Evolutionary conservation across 2,797 vertebrate genomes (phyloP).

Genomic region (Acanthis flammea): DNA sequence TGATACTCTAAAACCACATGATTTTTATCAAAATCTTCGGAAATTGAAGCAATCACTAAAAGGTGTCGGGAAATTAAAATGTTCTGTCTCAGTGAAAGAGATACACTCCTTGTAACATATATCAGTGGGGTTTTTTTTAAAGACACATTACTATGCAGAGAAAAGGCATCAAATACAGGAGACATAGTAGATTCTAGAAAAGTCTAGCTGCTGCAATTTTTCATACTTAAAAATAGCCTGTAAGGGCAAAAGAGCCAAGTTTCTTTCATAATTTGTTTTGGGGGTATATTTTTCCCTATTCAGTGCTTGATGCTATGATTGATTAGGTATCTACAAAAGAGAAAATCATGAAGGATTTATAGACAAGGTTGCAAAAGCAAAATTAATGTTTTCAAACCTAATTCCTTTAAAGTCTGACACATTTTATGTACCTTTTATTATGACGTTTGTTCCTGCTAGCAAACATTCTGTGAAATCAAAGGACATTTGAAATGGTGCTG

Average conservation of each 20-base stretch:
- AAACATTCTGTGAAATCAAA: background rate
- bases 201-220: constrained; percentile 71
- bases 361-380: background rate
- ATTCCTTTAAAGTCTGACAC: background rate
- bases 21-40: constrained; percentile 95
- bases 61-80: constrained; percentile 91
- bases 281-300: background rate
- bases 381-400: background rate
- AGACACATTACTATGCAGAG: constrained; percentile 85
- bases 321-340: constrained; percentile 9
- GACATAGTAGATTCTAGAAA: constrained; percentile 77
- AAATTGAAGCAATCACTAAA: constrained; percentile 96
- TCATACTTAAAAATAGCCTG: constrained; percentile 74
- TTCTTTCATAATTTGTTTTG: constrained; percentile 10
- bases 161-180: constrained; percentile 75
- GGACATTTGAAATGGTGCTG: background rate
- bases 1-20: constrained; percentile 82
- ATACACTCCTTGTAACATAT: constrained; percentile 88
- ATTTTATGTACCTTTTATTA: background rate
- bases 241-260: background rate
- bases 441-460: background rate
- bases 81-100: constrained; percentile 86
- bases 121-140: constrained; percentile 79
- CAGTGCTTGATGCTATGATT: background rate
- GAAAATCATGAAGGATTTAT: constrained; percentile 29